Conservation (phyloP, 1,140 invertebrate genomes). For the Listronotus oregonensis region DNA sequence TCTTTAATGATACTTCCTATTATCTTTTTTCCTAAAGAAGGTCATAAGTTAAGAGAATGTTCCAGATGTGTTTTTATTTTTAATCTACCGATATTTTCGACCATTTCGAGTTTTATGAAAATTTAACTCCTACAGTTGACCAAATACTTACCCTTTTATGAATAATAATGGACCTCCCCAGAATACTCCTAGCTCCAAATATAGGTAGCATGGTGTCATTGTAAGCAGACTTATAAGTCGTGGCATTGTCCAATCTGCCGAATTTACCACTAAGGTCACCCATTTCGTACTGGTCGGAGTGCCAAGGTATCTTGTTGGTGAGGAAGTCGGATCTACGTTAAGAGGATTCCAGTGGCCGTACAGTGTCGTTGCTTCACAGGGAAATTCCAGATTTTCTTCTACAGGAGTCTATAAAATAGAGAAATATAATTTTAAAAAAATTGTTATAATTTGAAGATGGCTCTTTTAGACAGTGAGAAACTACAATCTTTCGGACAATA, state of each 20-base stretch:
- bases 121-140: too few relatives aligned
- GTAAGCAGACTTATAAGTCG: conserved; percentile 63
- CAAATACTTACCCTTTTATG: conserved; percentile 66
- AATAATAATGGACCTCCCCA: conserved; percentile 88
- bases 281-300: conserved; percentile 85
- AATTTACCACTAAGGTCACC: conserved; percentile 92
- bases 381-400: conserved; percentile 80
- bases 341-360: conserved; percentile 85
- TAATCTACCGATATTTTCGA: too few relatives aligned
- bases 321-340: conserved; percentile 64
- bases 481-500: too few relatives aligned
- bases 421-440: too few relatives aligned
- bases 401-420: conserved; percentile 68
- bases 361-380: conserved; percentile 81
- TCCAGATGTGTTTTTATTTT: too few relatives aligned
- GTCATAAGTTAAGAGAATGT: too few relatives aligned
- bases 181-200: conserved; percentile 80
- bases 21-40: too few relatives aligned
- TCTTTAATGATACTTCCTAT: too few relatives aligned
- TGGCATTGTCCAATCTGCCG: conserved; percentile 69
- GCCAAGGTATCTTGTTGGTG: conserved; percentile 61
- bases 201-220: conserved; percentile 86
- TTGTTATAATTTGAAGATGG: too few relatives aligned
- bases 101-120: too few relatives aligned
- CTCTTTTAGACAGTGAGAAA: too few relatives aligned